Percentiles rank a stretch among this genome's conserved stretches.
phyloP scores from a whole-genome alignment of 2,797 vertebrate species.

The Megalops cyprinoides region DNA sequence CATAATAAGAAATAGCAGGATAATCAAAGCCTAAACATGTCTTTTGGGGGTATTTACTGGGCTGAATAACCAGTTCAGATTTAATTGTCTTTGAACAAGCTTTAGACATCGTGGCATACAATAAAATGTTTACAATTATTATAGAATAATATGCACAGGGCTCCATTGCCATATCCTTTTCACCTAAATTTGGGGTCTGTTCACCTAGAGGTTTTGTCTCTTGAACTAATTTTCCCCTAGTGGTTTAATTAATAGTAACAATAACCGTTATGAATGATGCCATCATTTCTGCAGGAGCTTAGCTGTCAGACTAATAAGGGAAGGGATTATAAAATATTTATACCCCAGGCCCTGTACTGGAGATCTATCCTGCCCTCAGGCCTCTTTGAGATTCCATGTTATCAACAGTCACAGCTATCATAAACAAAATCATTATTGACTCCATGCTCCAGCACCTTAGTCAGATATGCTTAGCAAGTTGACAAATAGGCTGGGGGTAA shows the following conservation, averaged over 20 bases:
- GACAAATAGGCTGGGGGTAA: constrained; percentile 33
- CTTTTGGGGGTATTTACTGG: neutral
- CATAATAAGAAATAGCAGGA: neutral
- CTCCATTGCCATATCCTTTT: neutral
- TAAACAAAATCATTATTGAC: constrained; percentile 41
- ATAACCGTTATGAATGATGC: constrained; percentile 27
- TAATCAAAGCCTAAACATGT: neutral
- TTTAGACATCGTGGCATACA: neutral
- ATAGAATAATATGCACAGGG: neutral
- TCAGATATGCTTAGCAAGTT: constrained; percentile 35
- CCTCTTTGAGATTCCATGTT: constrained; percentile 30
- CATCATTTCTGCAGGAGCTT: constrained; percentile 10
- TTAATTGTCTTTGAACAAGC: neutral
- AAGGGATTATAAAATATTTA: constrained; percentile 35
- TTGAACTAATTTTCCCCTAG: neutral
- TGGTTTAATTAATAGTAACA: neutral
- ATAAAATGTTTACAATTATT: neutral
- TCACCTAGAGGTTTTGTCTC: neutral
- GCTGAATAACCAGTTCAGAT: neutral
- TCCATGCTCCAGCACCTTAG: constrained; percentile 37
- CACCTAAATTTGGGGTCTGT: neutral
- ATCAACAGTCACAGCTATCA: constrained; percentile 36
- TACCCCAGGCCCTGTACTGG: constrained; percentile 14
- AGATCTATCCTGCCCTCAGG: constrained; percentile 28
- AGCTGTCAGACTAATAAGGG: constrained; percentile 26